These are phyloP conservation scores for Epinephelus malabaricus DNA, from an alignment of 2,797 vertebrate genomes.

Conservation along the genomic window DNA sequence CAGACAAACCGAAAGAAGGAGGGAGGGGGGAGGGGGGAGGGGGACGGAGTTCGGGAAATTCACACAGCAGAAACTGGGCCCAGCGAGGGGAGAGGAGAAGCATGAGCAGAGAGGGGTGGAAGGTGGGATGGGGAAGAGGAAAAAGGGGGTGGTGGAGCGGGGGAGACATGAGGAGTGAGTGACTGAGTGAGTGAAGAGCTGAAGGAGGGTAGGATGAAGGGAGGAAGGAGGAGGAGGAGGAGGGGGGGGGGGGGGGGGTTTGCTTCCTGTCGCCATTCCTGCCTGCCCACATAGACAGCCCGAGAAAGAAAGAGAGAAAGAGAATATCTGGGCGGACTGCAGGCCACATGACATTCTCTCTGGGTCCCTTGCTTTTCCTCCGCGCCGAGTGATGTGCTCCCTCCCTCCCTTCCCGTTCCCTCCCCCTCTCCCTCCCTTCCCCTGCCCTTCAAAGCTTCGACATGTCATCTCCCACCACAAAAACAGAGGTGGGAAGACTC, in stretches of 20 bases:
- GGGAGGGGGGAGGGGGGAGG: not conserved
- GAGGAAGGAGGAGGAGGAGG: constrained; percentile 38
- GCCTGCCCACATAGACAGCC: constrained; percentile 87
- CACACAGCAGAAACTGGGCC: constrained; percentile 56
- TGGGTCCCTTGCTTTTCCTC: constrained; percentile 78
- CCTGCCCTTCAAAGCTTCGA: constrained; percentile 90
- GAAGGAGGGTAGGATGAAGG: constrained; percentile 70
- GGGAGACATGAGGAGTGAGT: constrained; percentile 48
- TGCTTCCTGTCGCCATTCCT: constrained; percentile 88
- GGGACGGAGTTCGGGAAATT: constrained; percentile 33
- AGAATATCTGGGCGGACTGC: constrained; percentile 84
- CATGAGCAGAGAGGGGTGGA: constrained; percentile 19
- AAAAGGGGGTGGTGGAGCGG: constrained; percentile 37
- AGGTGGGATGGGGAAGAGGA: constrained; percentile 56
- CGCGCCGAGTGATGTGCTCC: constrained; percentile 82
- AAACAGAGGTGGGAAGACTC: constrained; percentile 93
- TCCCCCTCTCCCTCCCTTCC: constrained; percentile 82
- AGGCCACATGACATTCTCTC: constrained; percentile 89
- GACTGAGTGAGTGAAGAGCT: constrained; percentile 67
- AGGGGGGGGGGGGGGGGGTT: constrained; percentile 30
- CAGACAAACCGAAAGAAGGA: constrained; percentile 23
- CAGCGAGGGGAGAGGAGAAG: constrained; percentile 28
- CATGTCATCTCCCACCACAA: constrained; percentile 92
- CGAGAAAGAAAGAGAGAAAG: constrained; percentile 72
- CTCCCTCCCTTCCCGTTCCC: constrained; percentile 75